These are phyloP conservation scores for Catonia carolina DNA, from an alignment of 2,888 invertebrate genomes.

Conservation along the genomic window DNA sequence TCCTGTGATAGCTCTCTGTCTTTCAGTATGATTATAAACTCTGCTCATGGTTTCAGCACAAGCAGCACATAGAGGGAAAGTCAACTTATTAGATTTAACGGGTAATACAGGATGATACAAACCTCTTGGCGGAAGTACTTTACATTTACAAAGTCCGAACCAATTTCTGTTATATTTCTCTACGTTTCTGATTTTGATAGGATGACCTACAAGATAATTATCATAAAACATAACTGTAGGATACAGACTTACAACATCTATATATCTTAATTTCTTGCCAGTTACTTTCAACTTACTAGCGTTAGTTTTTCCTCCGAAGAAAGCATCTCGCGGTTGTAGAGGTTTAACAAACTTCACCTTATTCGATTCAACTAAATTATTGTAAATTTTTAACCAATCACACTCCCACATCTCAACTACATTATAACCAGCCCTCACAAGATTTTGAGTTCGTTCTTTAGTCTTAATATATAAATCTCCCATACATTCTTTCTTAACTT, in stretches of 20 bases:
- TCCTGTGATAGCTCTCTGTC: constrained; percentile 20
- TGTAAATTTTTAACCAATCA: constrained; percentile 19
- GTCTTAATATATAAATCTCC: not conserved
- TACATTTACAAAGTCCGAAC: too few relatives aligned
- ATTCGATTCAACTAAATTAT: not conserved
- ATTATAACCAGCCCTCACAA: constrained; percentile 21
- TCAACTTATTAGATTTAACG: constrained; percentile 18
- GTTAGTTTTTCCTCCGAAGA: constrained; percentile 32
- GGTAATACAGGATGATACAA: constrained; percentile 12
- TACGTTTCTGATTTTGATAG: constrained; percentile 26
- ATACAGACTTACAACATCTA: constrained; percentile 32
- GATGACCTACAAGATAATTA: constrained; percentile 31
- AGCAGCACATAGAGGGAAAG: constrained; percentile 19
- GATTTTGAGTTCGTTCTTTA: constrained; percentile 10
- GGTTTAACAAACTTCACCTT: constrained; percentile 18
- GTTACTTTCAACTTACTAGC: constrained; percentile 28
- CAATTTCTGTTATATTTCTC: not conserved
- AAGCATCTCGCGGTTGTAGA: constrained; percentile 30
- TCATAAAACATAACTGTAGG: constrained; percentile 32
- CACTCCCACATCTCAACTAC: constrained; percentile 30
- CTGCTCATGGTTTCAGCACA: constrained; percentile 9
- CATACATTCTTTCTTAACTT: not conserved
- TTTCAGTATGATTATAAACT: constrained; percentile 17
- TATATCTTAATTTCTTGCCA: constrained; percentile 31
- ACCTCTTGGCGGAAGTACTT: constrained; percentile 25